Conservation (phyloP, 2,888 invertebrate species). For the Stenichneumon culpator region DNA sequence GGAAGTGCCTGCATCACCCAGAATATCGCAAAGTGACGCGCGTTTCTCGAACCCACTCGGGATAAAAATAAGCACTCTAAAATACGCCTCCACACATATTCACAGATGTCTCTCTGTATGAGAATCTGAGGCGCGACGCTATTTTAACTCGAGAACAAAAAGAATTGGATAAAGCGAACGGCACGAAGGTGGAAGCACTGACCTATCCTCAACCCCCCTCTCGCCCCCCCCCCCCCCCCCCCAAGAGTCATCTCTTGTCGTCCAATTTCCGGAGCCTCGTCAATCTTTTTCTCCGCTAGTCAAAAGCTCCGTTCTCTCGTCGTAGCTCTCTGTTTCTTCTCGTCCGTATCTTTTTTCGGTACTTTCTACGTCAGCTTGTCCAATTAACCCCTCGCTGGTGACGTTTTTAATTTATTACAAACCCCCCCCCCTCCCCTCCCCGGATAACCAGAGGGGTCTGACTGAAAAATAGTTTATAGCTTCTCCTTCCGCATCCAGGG, state of each 20-base stretch:
- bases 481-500: background rate
- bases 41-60: background rate
- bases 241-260: background rate
- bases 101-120: background rate
- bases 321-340: background rate
- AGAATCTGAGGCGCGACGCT: background rate
- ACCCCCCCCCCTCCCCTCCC: background rate
- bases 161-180: conserved; percentile 11
- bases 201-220: conserved; percentile 52
- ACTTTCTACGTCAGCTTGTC: background rate
- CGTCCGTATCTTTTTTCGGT: background rate
- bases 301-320: conserved; percentile 12
- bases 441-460: background rate
- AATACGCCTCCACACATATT: background rate
- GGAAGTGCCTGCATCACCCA: background rate
- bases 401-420: background rate
- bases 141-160: conserved; percentile 1
- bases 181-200: conserved; percentile 33
- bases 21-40: conserved; percentile 8
- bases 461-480: conserved; percentile 13
- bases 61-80: conserved; percentile 45
- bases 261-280: conserved; percentile 10
- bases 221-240: no score
- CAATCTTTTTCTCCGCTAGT: conserved; percentile 24
- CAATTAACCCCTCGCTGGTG: background rate